These are phyloP conservation scores for Alitta virens DNA, from an alignment of 2,888 invertebrate genomes.

Conservation along the genomic window DNA sequence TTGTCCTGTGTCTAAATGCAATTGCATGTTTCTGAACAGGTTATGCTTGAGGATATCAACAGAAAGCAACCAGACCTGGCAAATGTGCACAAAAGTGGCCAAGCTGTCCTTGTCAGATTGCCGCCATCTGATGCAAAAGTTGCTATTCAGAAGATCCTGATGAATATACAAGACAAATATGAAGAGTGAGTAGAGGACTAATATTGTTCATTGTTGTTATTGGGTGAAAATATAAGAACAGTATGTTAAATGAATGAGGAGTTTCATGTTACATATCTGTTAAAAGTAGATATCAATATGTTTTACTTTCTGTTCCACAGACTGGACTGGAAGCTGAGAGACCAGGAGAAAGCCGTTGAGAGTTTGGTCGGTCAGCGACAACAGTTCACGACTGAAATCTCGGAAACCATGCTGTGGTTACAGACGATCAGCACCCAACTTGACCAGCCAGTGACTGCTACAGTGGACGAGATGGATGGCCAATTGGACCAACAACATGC, in stretches of 20 bases:
- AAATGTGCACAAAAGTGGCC: slow-evolving; percentile 38
- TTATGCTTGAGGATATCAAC: slow-evolving; percentile 1
- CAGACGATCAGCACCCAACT: slow-evolving; percentile 32
- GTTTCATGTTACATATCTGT: too few relatives aligned
- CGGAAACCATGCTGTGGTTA: slow-evolving; percentile 38
- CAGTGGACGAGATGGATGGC: slow-evolving; percentile 6
- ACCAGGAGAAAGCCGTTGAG: slow-evolving; percentile 34
- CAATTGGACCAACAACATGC: slow-evolving; percentile 26
- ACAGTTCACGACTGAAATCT: slow-evolving; percentile 36
- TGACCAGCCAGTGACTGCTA: slow-evolving; percentile 30
- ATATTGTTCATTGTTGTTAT: too few relatives aligned
- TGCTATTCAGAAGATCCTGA: slow-evolving; percentile 40
- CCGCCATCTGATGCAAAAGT: slow-evolving; percentile 47
- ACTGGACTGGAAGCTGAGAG: slow-evolving; percentile 35
- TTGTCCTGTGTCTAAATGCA: too few relatives aligned
- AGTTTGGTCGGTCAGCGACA: slow-evolving; percentile 43
- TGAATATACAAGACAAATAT: slow-evolving; percentile 40
- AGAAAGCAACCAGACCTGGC: slow-evolving; percentile 21
- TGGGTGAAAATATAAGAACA: too few relatives aligned
- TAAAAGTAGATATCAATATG: too few relatives aligned
- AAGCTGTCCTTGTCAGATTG: slow-evolving; percentile 38
- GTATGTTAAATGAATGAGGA: too few relatives aligned
- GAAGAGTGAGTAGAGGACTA: slow-evolving; percentile 39
- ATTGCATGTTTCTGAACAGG: slow-evolving; percentile 1
- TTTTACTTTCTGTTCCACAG: slow-evolving; percentile 26